phyloP scores from a whole-genome alignment of 1,140 invertebrate species.

The Tetragnatha versicolor region DNA sequence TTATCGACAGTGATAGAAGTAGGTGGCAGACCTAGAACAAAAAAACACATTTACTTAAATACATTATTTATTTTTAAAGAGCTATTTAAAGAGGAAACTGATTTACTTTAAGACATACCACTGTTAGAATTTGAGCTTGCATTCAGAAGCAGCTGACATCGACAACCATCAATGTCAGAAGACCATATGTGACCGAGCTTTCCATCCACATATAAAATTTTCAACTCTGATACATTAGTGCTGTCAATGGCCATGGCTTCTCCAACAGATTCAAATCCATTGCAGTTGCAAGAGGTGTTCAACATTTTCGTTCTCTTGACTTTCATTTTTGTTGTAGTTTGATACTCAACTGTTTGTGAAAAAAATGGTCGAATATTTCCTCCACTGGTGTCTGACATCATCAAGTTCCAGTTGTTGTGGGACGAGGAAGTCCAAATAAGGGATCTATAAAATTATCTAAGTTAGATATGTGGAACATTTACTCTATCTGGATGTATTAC shows the following conservation, averaged over 20 bases:
- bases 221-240: constrained; percentile 68
- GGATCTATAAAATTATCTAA: constrained; percentile 67
- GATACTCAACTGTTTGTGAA: background rate
- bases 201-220: constrained; percentile 73
- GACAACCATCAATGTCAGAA: constrained; percentile 74
- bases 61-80: background rate
- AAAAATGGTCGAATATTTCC: constrained; percentile 71
- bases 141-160: constrained; percentile 71
- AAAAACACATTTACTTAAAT: background rate
- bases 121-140: constrained; percentile 57
- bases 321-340: constrained; percentile 2
- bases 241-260: constrained; percentile 74
- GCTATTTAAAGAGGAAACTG: background rate
- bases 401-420: constrained; percentile 68
- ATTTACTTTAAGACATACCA: constrained; percentile 34
- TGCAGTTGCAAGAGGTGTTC: constrained; percentile 67
- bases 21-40: constrained; percentile 63
- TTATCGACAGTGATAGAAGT: constrained; percentile 64
- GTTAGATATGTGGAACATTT: too few species aligned
- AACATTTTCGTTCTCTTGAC: constrained; percentile 30
- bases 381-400: constrained; percentile 71
- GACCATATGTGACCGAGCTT: constrained; percentile 70
- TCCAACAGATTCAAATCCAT: constrained; percentile 69
- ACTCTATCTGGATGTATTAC: too few species aligned
- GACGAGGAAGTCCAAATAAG: constrained; percentile 76